Conservation (phyloP, 2,113 vertebrate genomes). For the Willisornis vidua region DNA sequence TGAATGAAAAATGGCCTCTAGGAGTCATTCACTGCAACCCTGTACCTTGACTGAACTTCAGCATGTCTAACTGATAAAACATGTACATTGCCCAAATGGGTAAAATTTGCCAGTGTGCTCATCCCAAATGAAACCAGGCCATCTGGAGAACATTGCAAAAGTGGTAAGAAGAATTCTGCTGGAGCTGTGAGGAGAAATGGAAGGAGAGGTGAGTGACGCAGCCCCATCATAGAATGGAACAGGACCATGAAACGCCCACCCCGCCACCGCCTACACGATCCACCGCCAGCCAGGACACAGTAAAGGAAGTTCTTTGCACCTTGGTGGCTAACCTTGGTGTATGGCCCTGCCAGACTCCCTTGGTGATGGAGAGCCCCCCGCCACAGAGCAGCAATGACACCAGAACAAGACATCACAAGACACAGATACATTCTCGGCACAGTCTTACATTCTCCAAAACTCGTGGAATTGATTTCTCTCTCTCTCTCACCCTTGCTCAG, state of each 20-base stretch:
- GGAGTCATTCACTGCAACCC: not conserved
- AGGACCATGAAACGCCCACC: not conserved
- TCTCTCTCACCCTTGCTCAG: constrained; percentile 85
- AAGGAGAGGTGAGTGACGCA: not conserved
- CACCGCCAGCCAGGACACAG: not conserved
- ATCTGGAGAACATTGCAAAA: not conserved
- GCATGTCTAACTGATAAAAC: not conserved
- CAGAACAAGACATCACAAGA: constrained; percentile 74
- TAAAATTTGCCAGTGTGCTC: not conserved
- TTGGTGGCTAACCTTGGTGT: not conserved
- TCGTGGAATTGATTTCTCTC: constrained; percentile 81
- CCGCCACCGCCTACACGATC: not conserved
- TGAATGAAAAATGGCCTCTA: not conserved
- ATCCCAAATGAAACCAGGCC: not conserved
- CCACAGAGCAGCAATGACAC: constrained; percentile 57
- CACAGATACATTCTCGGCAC: constrained; percentile 59
- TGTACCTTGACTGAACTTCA: not conserved
- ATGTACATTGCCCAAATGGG: accelerated
- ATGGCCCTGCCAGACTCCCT: not conserved
- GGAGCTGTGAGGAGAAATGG: not conserved
- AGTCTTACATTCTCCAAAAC: constrained; percentile 86
- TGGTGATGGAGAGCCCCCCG: constrained; percentile 19
- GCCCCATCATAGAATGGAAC: not conserved
- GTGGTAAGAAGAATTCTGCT: constrained; percentile 65
- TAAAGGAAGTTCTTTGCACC: not conserved